Evolutionary conservation across 2,888 invertebrate genomes (phyloP), one percentile per base, ranked within the genome.

Genomic region (Drosophila algonquin): DNA sequence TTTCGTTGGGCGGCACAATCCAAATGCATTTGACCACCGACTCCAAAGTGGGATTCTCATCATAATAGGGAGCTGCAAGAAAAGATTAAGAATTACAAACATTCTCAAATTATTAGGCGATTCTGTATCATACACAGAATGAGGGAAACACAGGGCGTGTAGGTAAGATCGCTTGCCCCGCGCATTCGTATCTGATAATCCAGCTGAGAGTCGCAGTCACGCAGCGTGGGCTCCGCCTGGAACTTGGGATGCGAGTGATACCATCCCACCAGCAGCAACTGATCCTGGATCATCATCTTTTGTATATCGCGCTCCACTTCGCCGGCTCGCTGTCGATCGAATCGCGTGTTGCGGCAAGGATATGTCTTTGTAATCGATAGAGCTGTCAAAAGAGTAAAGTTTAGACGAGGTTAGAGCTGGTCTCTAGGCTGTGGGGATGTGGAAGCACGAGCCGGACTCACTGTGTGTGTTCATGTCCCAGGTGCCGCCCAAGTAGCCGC

Each of bases 131-230:
- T 93, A 98, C 98, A 97, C 89, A 97, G 95, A 89, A 98, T 97
- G 52, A 98, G 94, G 60, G 98, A 98, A 81, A 98, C 94, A 90
- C 98, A 98, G 5, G 98, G 98, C 46, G 96, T 96, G 89, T 98
- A 98, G n/a, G 96, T 96, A 75, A 96, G 95, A 93, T 98, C 98
- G 35, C 96, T 96, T 3, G 95, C 95, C 3, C 98, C 98, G 85
- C 98, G 96, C 97, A 98, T 97, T 90, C 96, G 96, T 63, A 98
- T 96, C 93, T 99, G 98, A 93, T 98, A 98, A 88, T 98, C 98
- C 76, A 99, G 93, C 92, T 99, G 98, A 65, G 96, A 95, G 90
- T 98, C 98, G 64, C 98, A 96, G 91, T 99, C 98, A 60, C 97
- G 93, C 67, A 95, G 94, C 86, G 96, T 98, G 73, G 97, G 98